Conservation (phyloP, 92 coral and sea anemone species). For the Bergia puertoricense region DNA sequence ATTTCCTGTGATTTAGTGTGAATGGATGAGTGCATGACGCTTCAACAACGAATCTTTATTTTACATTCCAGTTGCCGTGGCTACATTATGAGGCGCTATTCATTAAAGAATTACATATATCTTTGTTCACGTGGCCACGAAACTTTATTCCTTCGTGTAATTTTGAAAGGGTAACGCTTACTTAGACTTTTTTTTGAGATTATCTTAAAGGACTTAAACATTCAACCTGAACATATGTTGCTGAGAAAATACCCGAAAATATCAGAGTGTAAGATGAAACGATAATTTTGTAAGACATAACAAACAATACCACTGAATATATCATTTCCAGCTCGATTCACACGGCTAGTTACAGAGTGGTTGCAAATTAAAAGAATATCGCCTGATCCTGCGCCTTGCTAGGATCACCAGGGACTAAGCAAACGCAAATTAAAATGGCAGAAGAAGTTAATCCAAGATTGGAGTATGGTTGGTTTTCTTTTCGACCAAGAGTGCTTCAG, state of each 20-base stretch:
- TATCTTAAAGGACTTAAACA: not conserved
- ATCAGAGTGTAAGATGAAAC: not conserved
- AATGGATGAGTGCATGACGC: not conserved
- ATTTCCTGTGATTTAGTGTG: conserved; percentile 5
- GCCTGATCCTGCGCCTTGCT: not conserved
- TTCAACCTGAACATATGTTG: not conserved
- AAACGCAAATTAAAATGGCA: not conserved
- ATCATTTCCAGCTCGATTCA: not conserved
- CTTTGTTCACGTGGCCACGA: not conserved
- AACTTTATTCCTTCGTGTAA: not conserved
- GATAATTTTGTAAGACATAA: not conserved
- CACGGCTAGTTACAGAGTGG: conserved; percentile 11
- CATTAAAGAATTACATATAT: no score
- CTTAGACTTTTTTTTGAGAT: no score
- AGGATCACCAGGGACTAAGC: not conserved
- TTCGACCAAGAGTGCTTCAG: conserved; percentile 86
- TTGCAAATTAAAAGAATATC: not conserved
- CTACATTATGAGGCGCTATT: not conserved
- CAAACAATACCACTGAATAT: not conserved
- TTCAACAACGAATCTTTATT: not conserved
- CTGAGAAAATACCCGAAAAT: not conserved
- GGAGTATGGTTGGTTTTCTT: conserved; percentile 73
- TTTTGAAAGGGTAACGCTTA: no score
- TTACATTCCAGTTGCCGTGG: not conserved
- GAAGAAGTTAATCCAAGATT: not conserved